Conservation (phyloP, 2,888 invertebrate species). For the Lycocerus yunnanus region DNA sequence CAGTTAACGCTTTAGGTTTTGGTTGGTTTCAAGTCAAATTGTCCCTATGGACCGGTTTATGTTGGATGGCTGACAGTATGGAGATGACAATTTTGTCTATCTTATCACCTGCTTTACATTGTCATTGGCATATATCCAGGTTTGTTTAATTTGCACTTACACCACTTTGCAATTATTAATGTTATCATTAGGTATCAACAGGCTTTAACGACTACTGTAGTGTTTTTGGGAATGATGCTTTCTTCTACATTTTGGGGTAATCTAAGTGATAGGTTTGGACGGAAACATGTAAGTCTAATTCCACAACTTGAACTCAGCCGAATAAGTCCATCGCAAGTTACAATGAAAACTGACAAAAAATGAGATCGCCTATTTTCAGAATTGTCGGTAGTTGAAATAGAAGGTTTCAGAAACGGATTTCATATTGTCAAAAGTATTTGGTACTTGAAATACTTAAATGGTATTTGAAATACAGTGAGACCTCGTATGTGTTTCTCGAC, state of each 20-base stretch:
- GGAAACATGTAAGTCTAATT: slow-evolving; percentile 71
- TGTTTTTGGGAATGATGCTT: slow-evolving; percentile 96
- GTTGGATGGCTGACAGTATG: slow-evolving; percentile 98
- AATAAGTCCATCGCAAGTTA: no score
- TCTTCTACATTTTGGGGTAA: slow-evolving; percentile 96
- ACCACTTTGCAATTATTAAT: background rate
- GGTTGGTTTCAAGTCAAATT: slow-evolving; percentile 89
- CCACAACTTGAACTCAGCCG: no score
- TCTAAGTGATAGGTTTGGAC: slow-evolving; percentile 89
- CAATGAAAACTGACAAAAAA: no score
- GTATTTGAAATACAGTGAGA: no score
- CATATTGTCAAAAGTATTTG: no score
- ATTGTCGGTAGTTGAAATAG: no score
- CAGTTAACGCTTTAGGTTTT: slow-evolving; percentile 84
- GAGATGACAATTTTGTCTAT: slow-evolving; percentile 97
- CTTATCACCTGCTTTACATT: slow-evolving; percentile 89
- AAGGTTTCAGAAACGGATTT: no score
- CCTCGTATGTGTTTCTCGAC: no score
- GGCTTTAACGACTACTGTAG: slow-evolving; percentile 91
- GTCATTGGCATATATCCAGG: slow-evolving; percentile 89
- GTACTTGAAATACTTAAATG: no score
- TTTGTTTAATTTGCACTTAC: slow-evolving; percentile 42
- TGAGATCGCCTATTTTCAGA: no score
- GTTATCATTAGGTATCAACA: slow-evolving; percentile 76
- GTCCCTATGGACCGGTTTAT: slow-evolving; percentile 81